A percentile compares a stretch with the other conserved stretches of the same genome.
These are phyloP conservation scores for Gambelia wislizenii DNA, from an alignment of 2,797 vertebrate genomes.

Conservation along the genomic window DNA sequence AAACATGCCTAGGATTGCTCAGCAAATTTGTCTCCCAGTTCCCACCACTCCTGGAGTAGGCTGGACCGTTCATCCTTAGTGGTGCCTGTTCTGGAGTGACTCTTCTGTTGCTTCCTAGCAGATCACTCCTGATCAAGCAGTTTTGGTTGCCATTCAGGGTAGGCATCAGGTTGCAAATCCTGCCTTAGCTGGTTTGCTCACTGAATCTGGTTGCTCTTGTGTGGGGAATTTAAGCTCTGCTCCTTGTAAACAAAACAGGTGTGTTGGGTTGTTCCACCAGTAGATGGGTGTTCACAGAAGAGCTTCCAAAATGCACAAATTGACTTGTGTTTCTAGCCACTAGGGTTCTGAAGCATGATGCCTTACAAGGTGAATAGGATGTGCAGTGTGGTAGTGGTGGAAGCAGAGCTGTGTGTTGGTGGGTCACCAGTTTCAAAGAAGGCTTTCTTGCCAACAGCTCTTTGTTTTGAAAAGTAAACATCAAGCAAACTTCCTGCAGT, in stretches of 20 bases:
- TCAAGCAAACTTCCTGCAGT: background rate
- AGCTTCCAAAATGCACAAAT: background rate
- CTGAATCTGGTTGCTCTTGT: too few relatives aligned
- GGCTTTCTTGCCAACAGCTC: background rate
- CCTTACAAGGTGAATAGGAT: background rate
- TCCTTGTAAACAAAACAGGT: background rate
- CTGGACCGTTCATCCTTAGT: background rate
- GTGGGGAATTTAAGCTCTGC: background rate
- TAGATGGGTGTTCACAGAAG: background rate
- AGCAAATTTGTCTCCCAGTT: background rate
- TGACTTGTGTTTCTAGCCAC: background rate
- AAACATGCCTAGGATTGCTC: background rate
- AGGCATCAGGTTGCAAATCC: background rate
- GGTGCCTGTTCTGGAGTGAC: background rate
- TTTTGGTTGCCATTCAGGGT: background rate
- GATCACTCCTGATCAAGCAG: background rate
- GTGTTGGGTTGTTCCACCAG: background rate
- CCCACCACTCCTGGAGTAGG: background rate
- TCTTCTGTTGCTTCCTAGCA: background rate
- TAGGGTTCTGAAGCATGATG: background rate
- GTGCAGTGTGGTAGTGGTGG: background rate
- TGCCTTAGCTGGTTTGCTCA: background rate
- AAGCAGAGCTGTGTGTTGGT: too few relatives aligned
- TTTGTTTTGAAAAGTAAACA: conserved; percentile 16
- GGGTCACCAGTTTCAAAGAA: background rate